A percentile compares a stretch with the other conserved stretches of the same genome.
Conservation (phyloP, 2,888 invertebrate genomes). For the Portevinia maculata region DNA sequence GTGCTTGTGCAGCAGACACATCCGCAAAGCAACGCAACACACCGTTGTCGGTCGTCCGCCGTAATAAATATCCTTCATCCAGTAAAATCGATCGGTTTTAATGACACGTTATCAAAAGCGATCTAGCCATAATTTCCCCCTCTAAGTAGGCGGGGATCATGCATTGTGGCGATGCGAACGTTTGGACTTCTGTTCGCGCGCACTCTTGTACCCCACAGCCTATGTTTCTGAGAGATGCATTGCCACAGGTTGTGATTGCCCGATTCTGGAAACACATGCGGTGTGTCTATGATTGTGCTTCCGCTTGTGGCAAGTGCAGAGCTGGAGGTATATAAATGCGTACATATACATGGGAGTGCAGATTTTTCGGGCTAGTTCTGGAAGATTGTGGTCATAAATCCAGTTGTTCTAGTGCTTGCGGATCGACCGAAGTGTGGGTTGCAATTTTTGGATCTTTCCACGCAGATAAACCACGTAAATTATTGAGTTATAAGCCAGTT, state of each 20-base stretch:
- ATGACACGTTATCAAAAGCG: constrained; percentile 78
- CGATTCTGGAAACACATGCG: constrained; percentile 50
- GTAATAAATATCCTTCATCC: constrained; percentile 67
- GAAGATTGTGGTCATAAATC: constrained; percentile 61
- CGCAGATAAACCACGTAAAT: constrained; percentile 69
- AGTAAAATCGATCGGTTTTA: constrained; percentile 78
- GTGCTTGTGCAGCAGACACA: constrained; percentile 3
- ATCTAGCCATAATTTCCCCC: constrained; percentile 78
- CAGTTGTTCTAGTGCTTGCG: constrained; percentile 38
- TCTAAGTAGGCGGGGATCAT: constrained; percentile 69
- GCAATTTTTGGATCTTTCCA: constrained; percentile 53
- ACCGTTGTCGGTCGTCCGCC: constrained; percentile 29
- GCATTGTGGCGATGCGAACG: constrained; percentile 64
- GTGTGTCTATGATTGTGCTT: constrained; percentile 20
- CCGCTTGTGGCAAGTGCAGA: constrained; percentile 41
- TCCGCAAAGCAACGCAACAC: constrained; percentile 30
- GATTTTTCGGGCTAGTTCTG: constrained; percentile 43
- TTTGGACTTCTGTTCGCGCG: constrained; percentile 68
- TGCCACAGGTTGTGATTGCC: constrained; percentile 71
- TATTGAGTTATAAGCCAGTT: constrained; percentile 50
- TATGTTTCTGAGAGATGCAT: constrained; percentile 55
- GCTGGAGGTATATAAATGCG: constrained; percentile 45
- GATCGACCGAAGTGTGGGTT: constrained; percentile 61
- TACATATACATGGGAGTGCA: constrained; percentile 7
- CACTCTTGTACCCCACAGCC: constrained; percentile 14